Percentiles rank a stretch among this genome's conserved stretches.
Conservation (phyloP, 2,888 invertebrate species). For the Patella depressa region DNA sequence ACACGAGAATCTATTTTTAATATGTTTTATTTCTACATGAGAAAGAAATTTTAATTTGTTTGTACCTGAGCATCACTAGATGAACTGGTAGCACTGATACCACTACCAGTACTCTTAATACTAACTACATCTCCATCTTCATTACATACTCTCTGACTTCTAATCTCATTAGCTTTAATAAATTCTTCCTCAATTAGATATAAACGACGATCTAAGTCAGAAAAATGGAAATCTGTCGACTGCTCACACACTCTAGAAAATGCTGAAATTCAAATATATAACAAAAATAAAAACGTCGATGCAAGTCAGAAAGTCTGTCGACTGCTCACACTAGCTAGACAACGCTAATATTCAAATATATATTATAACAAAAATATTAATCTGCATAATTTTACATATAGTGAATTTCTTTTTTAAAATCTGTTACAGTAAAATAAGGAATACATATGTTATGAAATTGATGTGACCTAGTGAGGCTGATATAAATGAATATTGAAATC, state of each 20-base stretch:
- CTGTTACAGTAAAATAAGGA: too few relatives aligned
- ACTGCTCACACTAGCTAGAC: conserved; percentile 80
- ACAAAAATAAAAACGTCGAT: conserved; percentile 79
- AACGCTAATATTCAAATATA: conserved; percentile 75
- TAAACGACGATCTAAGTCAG: conserved; percentile 87
- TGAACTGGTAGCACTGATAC: conserved; percentile 20
- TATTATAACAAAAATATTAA: too few relatives aligned
- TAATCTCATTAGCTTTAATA: conserved; percentile 53
- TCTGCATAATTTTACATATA: too few relatives aligned
- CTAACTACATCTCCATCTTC: conserved; percentile 64
- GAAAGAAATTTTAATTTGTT: conserved; percentile 19
- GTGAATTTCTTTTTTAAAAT: too few relatives aligned
- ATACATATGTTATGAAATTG: background rate
- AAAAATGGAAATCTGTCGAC: conserved; percentile 96
- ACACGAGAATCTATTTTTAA: background rate
- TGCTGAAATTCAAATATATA: conserved; percentile 72
- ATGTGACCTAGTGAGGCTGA: too few relatives aligned
- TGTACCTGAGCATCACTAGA: conserved; percentile 29
- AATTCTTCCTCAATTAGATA: conserved; percentile 73
- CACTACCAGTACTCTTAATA: conserved; percentile 44
- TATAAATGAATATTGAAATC: background rate
- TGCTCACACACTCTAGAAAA: conserved; percentile 81
- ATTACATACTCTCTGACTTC: conserved; percentile 48
- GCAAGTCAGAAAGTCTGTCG: conserved; percentile 91
- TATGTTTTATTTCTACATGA: background rate